phyloP scores from a whole-genome alignment of 2,888 invertebrate species.

The Globia sparganii region DNA sequence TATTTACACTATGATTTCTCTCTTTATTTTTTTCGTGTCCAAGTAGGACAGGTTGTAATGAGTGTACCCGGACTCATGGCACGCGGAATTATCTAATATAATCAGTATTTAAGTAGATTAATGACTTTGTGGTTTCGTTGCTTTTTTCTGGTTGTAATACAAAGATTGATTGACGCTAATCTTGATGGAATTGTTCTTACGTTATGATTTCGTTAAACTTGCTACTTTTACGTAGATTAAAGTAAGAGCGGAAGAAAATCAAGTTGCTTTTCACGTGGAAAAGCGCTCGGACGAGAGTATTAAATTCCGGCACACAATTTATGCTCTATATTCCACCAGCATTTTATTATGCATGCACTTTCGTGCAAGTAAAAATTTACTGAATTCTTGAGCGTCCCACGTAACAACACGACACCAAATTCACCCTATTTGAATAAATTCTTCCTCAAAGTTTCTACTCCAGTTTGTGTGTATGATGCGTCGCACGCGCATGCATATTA shows the following conservation, averaged over 20 bases:
- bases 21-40: conserved; percentile 24
- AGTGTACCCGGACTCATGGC: conserved; percentile 45
- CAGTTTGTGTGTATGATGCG: conserved; percentile 48
- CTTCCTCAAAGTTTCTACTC: conserved; percentile 59
- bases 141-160: background rate
- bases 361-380: conserved; percentile 42
- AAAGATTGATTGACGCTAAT: conserved; percentile 3
- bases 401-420: conserved; percentile 37
- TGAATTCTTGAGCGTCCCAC: conserved; percentile 27
- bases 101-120: conserved; percentile 29
- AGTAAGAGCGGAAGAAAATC: conserved; percentile 4
- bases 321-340: conserved; percentile 30
- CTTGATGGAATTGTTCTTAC: conserved; percentile 5
- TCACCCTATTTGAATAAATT: conserved; percentile 60
- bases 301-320: conserved; percentile 30
- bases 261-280: conserved; percentile 18
- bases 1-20: conserved; percentile 55
- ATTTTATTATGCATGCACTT: conserved; percentile 43
- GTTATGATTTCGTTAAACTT: conserved; percentile 8
- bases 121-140: conserved; percentile 14
- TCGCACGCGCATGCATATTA: conserved; percentile 51
- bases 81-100: conserved; percentile 30
- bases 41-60: conserved; percentile 42
- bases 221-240: conserved; percentile 1
- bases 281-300: conserved; percentile 1